Evolutionary conservation across 2,888 invertebrate genomes (phyloP).

Genomic region (Temnothorax unifasciatus): DNA sequence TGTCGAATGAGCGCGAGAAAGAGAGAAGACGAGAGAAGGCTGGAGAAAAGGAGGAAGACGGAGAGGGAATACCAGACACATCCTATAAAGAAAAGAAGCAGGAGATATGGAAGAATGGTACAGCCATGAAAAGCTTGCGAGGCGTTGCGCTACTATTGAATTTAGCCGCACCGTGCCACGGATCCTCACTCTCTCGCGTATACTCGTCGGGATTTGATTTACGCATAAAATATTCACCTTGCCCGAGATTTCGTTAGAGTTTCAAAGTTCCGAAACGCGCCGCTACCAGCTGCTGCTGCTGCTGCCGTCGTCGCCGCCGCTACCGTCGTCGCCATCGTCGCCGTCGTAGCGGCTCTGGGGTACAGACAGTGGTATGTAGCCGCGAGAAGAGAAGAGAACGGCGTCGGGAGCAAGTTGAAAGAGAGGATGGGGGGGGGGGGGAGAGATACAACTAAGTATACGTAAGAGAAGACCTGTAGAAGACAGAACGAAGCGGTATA

Average conservation of each 20-base stretch:
- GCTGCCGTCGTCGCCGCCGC: neutral
- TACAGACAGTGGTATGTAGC: slow-evolving; percentile 56
- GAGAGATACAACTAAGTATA: slow-evolving; percentile 55
- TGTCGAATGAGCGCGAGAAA: slow-evolving; percentile 7
- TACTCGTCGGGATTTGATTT: slow-evolving; percentile 79
- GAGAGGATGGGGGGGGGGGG: no score
- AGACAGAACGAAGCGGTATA: slow-evolving; percentile 56
- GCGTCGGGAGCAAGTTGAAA: slow-evolving; percentile 7
- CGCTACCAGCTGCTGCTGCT: slow-evolving; percentile 58
- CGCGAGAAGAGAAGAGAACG: slow-evolving; percentile 56
- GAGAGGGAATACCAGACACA: slow-evolving; percentile 15
- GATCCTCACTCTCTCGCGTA: slow-evolving; percentile 74
- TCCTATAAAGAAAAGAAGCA: slow-evolving; percentile 33
- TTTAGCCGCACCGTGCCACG: slow-evolving; percentile 77
- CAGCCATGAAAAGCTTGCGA: slow-evolving; percentile 65
- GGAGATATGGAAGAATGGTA: slow-evolving; percentile 52
- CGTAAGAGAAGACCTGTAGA: slow-evolving; percentile 59
- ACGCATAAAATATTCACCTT: slow-evolving; percentile 83
- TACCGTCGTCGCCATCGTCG: slow-evolving; percentile 13
- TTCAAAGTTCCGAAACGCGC: slow-evolving; percentile 76
- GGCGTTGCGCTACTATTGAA: slow-evolving; percentile 78
- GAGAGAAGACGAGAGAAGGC: neutral
- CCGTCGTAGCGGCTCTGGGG: slow-evolving; percentile 10
- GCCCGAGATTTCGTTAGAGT: slow-evolving; percentile 81
- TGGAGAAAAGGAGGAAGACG: neutral